Evolutionary conservation across 2,888 invertebrate species (phyloP), one percentile per base, ranked within the genome.

Genomic region (Harmothoe impar): DNA sequence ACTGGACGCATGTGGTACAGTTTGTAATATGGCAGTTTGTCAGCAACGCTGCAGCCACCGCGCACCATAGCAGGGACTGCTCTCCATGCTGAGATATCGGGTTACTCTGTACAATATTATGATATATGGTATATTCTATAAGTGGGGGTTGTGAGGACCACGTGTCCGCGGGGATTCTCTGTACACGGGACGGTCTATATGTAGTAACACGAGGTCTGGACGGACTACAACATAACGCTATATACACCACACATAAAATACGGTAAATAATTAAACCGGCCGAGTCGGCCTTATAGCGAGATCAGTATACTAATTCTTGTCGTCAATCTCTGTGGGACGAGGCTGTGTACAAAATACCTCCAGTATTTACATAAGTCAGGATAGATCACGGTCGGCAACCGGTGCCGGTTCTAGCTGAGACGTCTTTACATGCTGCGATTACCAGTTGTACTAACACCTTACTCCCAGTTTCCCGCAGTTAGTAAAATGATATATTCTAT

Each of bases 351-450:
- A 72, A 72, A 72, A n/a, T 29, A 72, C n/a, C n/a, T n/a, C n/a
- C 72, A 72, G 29, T 72, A 72, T 72, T 29, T 72, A 72, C 72
- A 72, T 72, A 72, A 72, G 72, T 72, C 72, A 25, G 15, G 31
- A 72, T 29, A 72, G 72, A 72, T 72, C 72, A 72, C 72, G 62
- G 62, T 62, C 62, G 20, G 62, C 10, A 43, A 7, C 43, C 3
- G 43, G 43, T 43, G 62, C 62, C n/a, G 1, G 15, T 62, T 3
- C 15, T 62, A 15, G 62, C 25, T 72, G 29, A 72, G 29, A 29
- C 31, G 5, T 23, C 62, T 7, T 7, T 62, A 62, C 3, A 62
- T n/a, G 1, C 7, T n/a, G 7, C 15, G 3, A 62, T 62, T 62
- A 62, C 12, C 20, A n/a, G 15, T 62, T 62, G 0, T 20, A 62